Conservation (phyloP, 1,140 invertebrate species). For the Sycobia sp. region DNA sequence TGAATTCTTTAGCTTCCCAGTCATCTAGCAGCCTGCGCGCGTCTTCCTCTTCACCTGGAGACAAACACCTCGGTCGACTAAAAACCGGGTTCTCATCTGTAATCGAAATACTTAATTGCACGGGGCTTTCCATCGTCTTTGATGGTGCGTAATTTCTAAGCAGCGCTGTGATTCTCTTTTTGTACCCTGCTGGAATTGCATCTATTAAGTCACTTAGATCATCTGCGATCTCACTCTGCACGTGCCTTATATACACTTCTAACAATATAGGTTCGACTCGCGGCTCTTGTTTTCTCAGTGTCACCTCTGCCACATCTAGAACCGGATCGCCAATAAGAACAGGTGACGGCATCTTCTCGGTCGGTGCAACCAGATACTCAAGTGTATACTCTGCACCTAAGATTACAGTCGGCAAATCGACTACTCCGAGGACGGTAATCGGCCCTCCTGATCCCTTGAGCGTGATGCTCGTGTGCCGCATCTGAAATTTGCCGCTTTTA, state of each 20-base stretch:
- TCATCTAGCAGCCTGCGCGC: constrained; percentile 7
- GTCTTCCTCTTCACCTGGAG: constrained; percentile 17
- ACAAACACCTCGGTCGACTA: constrained; percentile 22
- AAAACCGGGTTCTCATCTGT: neutral
- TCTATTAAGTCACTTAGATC: neutral
- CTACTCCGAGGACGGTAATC: neutral
- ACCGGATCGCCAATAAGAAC: constrained; percentile 34
- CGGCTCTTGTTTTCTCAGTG: neutral
- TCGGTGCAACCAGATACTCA: constrained; percentile 13
- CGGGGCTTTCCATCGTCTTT: neutral
- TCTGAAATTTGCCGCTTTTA: neutral
- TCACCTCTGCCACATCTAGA: constrained; percentile 21
- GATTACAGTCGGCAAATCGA: neutral
- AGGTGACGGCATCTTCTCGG: constrained; percentile 7
- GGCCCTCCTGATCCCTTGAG: neutral
- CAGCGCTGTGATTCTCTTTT: neutral
- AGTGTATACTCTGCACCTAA: neutral
- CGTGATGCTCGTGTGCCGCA: neutral
- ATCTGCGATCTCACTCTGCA: neutral
- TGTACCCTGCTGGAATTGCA: neutral
- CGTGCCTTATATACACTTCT: neutral
- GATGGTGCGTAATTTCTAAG: constrained; percentile 6
- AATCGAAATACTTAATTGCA: constrained; percentile 11
- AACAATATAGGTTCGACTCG: neutral
- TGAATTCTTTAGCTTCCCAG: constrained; percentile 13